These are phyloP conservation scores for Trinorchestia longiramus DNA, from an alignment of 1,140 invertebrate species.

Conservation along the genomic window DNA sequence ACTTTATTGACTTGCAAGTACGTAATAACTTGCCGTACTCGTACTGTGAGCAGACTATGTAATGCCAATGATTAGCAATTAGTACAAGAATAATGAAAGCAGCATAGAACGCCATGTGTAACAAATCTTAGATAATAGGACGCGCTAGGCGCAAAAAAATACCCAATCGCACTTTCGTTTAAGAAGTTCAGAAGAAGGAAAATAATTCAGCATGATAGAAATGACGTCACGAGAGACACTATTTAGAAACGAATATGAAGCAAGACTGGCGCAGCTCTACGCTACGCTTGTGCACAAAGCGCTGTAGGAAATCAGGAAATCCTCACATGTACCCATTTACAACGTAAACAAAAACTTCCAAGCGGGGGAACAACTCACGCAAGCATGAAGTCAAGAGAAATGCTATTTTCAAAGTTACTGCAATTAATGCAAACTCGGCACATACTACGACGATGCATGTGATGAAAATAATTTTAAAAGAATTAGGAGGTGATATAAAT, in stretches of 20 bases:
- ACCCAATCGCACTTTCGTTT: background rate
- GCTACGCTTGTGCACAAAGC: background rate
- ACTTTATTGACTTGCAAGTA: slow-evolving; percentile 15
- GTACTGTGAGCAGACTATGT: background rate
- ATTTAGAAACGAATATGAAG: background rate
- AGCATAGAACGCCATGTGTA: background rate
- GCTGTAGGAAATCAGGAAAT: too few species aligned
- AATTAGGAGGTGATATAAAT: too few species aligned
- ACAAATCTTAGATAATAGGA: background rate
- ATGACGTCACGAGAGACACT: background rate
- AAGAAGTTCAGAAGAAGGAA: background rate
- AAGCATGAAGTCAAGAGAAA: too few species aligned
- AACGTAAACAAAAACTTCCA: too few species aligned
- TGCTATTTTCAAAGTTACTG: too few species aligned
- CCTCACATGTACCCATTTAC: too few species aligned
- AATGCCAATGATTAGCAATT: background rate
- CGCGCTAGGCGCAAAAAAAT: background rate
- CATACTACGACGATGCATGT: too few species aligned
- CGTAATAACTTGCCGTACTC: background rate
- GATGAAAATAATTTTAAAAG: too few species aligned
- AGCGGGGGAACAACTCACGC: too few species aligned
- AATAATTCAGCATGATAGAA: background rate
- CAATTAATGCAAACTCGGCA: too few species aligned
- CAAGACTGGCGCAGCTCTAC: background rate
- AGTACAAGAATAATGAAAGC: background rate